These are phyloP conservation scores for Nephrotoma guestfalica DNA, from an alignment of 2,888 invertebrate species.

Conservation along the genomic window DNA sequence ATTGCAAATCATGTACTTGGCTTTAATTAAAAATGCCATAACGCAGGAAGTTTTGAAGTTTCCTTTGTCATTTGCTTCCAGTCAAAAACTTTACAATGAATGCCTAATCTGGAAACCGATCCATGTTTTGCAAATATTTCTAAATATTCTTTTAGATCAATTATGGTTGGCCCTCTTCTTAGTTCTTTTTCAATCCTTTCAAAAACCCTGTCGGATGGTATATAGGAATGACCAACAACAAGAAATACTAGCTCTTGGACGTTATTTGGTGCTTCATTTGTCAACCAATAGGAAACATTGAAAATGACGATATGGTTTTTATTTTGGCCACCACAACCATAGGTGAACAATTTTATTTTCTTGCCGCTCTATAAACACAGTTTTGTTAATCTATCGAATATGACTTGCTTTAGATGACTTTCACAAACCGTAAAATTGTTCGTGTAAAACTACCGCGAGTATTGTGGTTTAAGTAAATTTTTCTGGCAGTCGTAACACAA, in stretches of 20 bases:
- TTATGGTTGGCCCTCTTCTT: too few species aligned
- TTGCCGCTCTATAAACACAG: too few species aligned
- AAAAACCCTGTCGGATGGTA: conserved; percentile 19
- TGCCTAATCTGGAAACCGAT: not conserved
- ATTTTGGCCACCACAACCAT: conserved; percentile 21
- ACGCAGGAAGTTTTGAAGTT: not conserved
- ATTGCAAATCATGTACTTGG: not conserved
- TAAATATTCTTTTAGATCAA: too few species aligned
- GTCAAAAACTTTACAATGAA: not conserved
- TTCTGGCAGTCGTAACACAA: too few species aligned
- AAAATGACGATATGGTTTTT: conserved; percentile 18
- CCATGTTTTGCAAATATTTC: not conserved
- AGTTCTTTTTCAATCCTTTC: conserved; percentile 17
- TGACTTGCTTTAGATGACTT: too few species aligned
- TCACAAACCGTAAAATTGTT: too few species aligned
- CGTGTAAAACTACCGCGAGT: too few species aligned
- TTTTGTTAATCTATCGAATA: too few species aligned
- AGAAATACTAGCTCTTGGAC: conserved; percentile 18
- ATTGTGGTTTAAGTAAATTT: too few species aligned
- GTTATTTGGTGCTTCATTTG: conserved; percentile 11
- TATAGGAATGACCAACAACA: conserved; percentile 18
- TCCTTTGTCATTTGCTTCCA: not conserved
- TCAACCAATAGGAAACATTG: conserved; percentile 16
- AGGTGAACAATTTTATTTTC: too few species aligned
- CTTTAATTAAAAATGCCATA: not conserved